Evolutionary conservation across 2,888 invertebrate genomes (phyloP).

Genomic region (Chrysina gloriosa): DNA sequence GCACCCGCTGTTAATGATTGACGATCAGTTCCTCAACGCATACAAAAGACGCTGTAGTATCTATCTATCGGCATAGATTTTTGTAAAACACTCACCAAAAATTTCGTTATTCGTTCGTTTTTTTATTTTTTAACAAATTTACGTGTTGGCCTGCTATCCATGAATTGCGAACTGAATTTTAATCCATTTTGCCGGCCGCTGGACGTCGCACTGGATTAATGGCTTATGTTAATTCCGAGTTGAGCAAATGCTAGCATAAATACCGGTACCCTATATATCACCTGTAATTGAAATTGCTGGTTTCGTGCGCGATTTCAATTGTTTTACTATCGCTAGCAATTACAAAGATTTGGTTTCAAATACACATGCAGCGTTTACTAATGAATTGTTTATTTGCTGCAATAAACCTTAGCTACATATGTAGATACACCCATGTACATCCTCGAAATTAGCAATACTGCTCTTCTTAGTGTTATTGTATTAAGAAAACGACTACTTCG

Average conservation of each 20-base stretch:
- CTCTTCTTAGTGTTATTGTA: no score
- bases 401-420: no score
- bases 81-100: not conserved
- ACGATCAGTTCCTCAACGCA: no score
- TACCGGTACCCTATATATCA: slow-evolving; percentile 25
- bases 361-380: not conserved
- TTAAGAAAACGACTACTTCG: no score
- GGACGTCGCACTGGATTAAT: slow-evolving; percentile 22
- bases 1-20: no score
- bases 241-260: slow-evolving; percentile 38
- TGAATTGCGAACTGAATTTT: slow-evolving; percentile 23
- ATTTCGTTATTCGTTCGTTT: not conserved
- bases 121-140: not conserved
- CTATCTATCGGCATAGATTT: not conserved
- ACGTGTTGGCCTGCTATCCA: not conserved
- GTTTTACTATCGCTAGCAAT: slow-evolving; percentile 35
- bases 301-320: slow-evolving; percentile 25
- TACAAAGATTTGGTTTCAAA: slow-evolving; percentile 28
- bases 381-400: slow-evolving; percentile 18
- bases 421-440: no score
- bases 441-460: no score
- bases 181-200: slow-evolving; percentile 17
- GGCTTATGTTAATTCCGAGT: slow-evolving; percentile 40
- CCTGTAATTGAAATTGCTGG: slow-evolving; percentile 29
- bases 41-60: no score